Conservation (phyloP, 2,888 invertebrate species). For the Liopterus haemorrhoidalis region DNA sequence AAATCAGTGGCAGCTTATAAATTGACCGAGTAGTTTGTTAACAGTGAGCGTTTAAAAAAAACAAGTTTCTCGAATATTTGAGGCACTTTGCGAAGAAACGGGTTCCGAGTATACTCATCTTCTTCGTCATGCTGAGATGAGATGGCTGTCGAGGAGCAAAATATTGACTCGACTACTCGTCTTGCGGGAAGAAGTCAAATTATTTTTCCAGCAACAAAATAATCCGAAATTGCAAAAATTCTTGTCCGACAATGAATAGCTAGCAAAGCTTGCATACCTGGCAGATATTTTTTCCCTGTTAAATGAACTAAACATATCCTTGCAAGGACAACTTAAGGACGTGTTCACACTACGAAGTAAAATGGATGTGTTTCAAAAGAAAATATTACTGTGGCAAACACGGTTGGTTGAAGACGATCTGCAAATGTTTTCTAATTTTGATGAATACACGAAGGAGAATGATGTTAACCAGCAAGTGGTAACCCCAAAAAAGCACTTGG, state of each 20-base stretch:
- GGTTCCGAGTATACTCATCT: constrained; percentile 23
- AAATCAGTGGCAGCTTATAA: no score
- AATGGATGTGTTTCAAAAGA: constrained; percentile 19
- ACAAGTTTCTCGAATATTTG: constrained; percentile 21
- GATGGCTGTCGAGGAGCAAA: constrained; percentile 26
- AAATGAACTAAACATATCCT: constrained; percentile 18
- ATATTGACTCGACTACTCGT: constrained; percentile 19
- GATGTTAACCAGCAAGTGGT: constrained; percentile 11
- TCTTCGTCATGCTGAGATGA: constrained; percentile 25
- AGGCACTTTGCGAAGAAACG: constrained; percentile 19
- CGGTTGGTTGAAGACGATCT: constrained; percentile 12
- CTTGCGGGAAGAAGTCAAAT: constrained; percentile 19
- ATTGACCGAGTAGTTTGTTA: no score
- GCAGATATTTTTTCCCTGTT: constrained; percentile 21
- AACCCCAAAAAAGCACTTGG: constrained; percentile 1
- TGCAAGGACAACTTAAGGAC: constrained; percentile 19
- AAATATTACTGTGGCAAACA: constrained; percentile 14
- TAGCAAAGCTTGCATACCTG: constrained; percentile 15
- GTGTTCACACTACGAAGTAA: constrained; percentile 20
- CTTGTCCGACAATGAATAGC: constrained; percentile 18
- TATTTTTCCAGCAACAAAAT: constrained; percentile 19
- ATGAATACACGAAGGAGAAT: constrained; percentile 8
- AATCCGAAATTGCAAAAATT: constrained; percentile 18
- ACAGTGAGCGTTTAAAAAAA: no score
- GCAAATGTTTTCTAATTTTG: constrained; percentile 20